phyloP scores from a whole-genome alignment of 2,888 invertebrate genomes.

The Gisinianus flammeolus region DNA sequence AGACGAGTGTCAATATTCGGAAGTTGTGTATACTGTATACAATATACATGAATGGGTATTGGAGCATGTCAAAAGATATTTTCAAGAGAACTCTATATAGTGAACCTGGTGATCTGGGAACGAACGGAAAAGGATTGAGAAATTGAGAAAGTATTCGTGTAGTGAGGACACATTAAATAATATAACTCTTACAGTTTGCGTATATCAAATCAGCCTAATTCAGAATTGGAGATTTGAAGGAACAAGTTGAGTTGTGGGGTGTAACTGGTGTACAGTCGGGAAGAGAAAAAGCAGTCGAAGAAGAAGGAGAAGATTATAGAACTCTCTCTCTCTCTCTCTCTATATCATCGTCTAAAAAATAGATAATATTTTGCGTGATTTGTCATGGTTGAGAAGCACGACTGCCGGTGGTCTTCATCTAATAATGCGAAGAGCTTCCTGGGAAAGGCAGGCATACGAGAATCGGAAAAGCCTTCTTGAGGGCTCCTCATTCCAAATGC shows the following conservation, averaged over 20 bases:
- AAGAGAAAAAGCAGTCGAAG: too few relatives aligned
- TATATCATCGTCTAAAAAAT: too few relatives aligned
- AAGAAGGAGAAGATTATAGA: conserved; percentile 15
- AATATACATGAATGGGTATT: neutral
- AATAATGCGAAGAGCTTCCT: conserved; percentile 27
- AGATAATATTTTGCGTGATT: conserved; percentile 36
- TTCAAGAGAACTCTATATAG: too few relatives aligned
- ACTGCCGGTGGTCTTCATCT: conserved; percentile 41
- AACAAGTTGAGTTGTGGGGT: too few relatives aligned
- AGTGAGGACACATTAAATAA: neutral
- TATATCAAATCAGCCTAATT: conserved; percentile 33
- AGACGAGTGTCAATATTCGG: too few relatives aligned
- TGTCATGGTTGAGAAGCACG: conserved; percentile 34
- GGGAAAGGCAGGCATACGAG: conserved; percentile 11
- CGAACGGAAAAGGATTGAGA: conserved; percentile 1
- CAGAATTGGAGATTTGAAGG: conserved; percentile 27
- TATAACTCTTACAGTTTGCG: conserved; percentile 8
- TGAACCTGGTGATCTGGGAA: too few relatives aligned
- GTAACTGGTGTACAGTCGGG: too few relatives aligned
- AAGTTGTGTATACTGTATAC: neutral
- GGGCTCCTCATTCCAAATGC: conserved; percentile 26
- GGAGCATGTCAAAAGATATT: neutral
- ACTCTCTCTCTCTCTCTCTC: conserved; percentile 4
- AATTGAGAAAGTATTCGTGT: too few relatives aligned
- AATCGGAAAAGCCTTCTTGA: conserved; percentile 23